These are phyloP conservation scores for Pachypeltis micranthus DNA, from an alignment of 1,140 invertebrate genomes.

Conservation along the genomic window DNA sequence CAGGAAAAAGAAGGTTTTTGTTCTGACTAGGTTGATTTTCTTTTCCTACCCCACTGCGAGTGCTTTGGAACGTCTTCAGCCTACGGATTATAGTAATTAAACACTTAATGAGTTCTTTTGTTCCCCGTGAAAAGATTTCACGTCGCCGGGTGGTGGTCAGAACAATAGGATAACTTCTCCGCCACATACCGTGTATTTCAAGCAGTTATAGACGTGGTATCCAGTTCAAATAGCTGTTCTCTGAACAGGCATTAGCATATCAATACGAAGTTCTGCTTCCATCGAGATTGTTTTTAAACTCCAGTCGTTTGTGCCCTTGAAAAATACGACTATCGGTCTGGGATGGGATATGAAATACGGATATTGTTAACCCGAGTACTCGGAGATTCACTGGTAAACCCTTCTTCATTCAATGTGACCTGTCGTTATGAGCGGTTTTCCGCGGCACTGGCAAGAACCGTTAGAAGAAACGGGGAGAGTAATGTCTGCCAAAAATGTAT, in stretches of 20 bases:
- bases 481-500: no score
- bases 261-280: background rate
- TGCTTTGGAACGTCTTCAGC: no score
- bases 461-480: no score
- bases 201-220: background rate
- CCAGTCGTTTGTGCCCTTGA: background rate
- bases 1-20: background rate
- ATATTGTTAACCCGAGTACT: no score
- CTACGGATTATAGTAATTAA: background rate
- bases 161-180: background rate
- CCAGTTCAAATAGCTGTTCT: background rate
- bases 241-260: background rate
- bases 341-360: no score
- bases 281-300: background rate
- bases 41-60: no score
- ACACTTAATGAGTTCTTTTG: background rate
- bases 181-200: background rate
- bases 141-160: background rate
- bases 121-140: background rate
- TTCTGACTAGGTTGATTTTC: background rate
- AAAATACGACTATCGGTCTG: background rate
- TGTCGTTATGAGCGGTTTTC: no score
- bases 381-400: no score
- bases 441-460: no score
- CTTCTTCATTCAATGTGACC: no score